Evolutionary conservation across 2,797 vertebrate genomes (phyloP), one percentile per base, ranked within the genome.

Genomic region (Intellagama lesueurii): DNA sequence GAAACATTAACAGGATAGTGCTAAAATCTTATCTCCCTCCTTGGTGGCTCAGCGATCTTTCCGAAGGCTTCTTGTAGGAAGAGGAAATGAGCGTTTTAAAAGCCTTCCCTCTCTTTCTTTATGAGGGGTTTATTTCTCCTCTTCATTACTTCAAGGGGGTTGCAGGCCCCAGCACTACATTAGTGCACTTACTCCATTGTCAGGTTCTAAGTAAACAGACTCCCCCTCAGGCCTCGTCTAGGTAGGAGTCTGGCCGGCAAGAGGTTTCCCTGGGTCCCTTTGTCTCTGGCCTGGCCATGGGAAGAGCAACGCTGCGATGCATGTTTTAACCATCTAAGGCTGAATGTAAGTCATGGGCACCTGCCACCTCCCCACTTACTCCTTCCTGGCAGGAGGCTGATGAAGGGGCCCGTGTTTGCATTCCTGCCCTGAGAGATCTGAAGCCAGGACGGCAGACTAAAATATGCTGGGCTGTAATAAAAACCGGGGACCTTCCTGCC

Each of bases 361-460:
- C 89, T 93, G 0, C 56, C 28, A 77, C 11, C 44, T 47, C 60
- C 89, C 94, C 94, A 94, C 89, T 92, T 88, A 89, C 94, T 93
- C 90, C 92, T 96, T 94, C 93, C 92, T 47, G 2, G 91, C 94
- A 93, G 93, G 93, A 9, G 0, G 88, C 79, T 94, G 94, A 96
- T 94, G 95, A 95, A 88, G 95, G 87, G n/a, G 91, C 87, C 91
- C 64, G 89, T 93, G 92, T 83, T 83, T 78, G 85, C 14, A 19
- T 1, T 93, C 95, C 92, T 95, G 94, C 95, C 95, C 93, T 95
- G 95, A 52, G 94, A 95, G 95, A 96, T 95, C 95, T 96, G 95
- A 96, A 94, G 93, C 85, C 73, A 83, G 7, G 69, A 47, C 30
- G 22, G 56, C 28, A 56, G 69, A 44, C 11, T 44, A 32, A 32